A percentile compares a stretch with the other conserved stretches of the same genome.
Evolutionary conservation across 1,140 invertebrate genomes (phyloP).

Genomic region (Brachionus rubens): DNA sequence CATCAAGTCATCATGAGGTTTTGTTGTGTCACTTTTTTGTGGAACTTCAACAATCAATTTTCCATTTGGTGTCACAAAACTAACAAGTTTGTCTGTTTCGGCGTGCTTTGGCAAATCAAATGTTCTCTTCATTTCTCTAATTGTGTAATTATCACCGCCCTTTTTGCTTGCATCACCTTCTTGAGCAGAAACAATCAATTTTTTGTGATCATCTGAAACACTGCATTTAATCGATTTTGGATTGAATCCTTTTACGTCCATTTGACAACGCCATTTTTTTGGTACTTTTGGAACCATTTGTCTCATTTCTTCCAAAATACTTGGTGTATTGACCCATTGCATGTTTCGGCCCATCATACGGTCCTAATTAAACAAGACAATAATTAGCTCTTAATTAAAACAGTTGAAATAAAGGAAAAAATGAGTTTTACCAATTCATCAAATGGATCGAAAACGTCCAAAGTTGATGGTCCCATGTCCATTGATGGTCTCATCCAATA

Average conservation of each 20-base stretch:
- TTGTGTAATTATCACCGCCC: conserved; percentile 15
- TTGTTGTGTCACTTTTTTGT: conserved; percentile 9
- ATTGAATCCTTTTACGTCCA: conserved; percentile 9
- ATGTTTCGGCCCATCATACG: conserved; percentile 39
- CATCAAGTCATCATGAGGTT: conserved; percentile 10
- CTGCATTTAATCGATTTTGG: conserved; percentile 22
- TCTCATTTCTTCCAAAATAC: background rate
- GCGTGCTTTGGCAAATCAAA: conserved; percentile 34
- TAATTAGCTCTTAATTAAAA: too few species aligned
- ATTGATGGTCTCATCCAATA: conserved; percentile 8
- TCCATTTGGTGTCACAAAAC: conserved; percentile 18
- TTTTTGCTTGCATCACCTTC: conserved; percentile 30
- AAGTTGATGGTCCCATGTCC: conserved; percentile 10
- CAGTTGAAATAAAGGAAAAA: too few species aligned
- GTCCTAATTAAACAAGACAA: too few species aligned
- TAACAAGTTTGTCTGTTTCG: conserved; percentile 35
- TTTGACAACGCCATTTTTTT: conserved; percentile 21
- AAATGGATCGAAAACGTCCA: conserved; percentile 43
- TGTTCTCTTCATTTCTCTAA: conserved; percentile 9
- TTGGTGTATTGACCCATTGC: conserved; percentile 30
- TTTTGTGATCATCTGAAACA: conserved; percentile 20
- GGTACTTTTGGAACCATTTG: conserved; percentile 10
- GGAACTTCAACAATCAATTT: conserved; percentile 43
- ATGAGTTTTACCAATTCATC: conserved; percentile 46
- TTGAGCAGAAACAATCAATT: conserved; percentile 27